These are phyloP conservation scores for Tetragonula clypearis DNA, from an alignment of 1,140 invertebrate species.

Conservation along the genomic window DNA sequence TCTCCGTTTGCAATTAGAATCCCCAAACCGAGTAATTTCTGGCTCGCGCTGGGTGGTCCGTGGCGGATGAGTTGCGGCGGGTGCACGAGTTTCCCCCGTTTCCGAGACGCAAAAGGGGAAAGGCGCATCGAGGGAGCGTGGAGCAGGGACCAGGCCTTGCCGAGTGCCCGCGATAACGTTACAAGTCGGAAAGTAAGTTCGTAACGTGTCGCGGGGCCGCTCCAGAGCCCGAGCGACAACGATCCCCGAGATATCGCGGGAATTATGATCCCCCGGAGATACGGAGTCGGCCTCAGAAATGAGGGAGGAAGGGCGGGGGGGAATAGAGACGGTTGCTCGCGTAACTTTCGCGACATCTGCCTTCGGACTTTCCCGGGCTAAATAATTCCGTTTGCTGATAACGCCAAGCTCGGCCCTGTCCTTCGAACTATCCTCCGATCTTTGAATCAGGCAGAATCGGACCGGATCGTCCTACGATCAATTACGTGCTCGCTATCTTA, in stretches of 20 bases:
- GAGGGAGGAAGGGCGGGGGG: neutral
- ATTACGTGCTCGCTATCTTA: neutral
- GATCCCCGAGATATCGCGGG: conserved; percentile 61
- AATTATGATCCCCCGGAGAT: conserved; percentile 68
- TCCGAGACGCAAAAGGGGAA: neutral
- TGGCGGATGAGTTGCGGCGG: conserved; percentile 26
- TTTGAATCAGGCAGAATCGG: too few species aligned
- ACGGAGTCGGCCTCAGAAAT: conserved; percentile 57
- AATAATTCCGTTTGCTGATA: conserved; percentile 62
- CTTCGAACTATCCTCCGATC: neutral
- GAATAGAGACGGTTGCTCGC: conserved; percentile 35
- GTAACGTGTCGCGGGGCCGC: conserved; percentile 38
- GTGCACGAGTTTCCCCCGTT: neutral
- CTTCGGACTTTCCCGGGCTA: conserved; percentile 54
- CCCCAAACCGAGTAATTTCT: conserved; percentile 19
- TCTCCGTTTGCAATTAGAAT: conserved; percentile 33
- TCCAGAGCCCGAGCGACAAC: conserved; percentile 47
- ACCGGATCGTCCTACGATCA: neutral
- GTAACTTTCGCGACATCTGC: conserved; percentile 65
- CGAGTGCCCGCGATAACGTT: conserved; percentile 55
- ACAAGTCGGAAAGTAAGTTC: conserved; percentile 65
- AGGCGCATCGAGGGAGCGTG: neutral
- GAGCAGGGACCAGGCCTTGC: neutral
- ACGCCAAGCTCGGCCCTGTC: conserved; percentile 2
- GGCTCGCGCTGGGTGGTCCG: neutral